phyloP scores from a whole-genome alignment of 2,113 vertebrate genomes.

The Oreochromis niloticus region DNA sequence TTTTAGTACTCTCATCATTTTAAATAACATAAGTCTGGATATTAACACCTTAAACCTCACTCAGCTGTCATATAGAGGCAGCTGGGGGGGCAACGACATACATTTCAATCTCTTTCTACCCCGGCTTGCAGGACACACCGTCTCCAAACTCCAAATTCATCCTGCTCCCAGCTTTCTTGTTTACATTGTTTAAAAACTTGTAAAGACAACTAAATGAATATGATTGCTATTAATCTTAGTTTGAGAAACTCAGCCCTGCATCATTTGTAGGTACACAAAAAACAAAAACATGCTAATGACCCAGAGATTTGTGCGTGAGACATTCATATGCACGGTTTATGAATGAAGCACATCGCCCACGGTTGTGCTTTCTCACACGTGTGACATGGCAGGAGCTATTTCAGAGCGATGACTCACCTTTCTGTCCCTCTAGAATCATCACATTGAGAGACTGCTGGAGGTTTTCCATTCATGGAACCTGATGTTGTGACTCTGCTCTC shows the following conservation, averaged over 20 bases:
- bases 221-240: background rate
- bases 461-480: background rate
- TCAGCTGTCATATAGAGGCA: no score
- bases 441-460: background rate
- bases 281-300: background rate
- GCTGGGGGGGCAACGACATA: accelerated
- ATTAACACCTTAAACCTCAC: no score
- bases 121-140: accelerated
- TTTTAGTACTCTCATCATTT: no score
- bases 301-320: background rate
- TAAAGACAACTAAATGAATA: background rate
- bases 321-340: background rate
- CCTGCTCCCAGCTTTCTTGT: background rate
- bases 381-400: background rate
- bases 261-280: background rate
- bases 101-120: background rate
- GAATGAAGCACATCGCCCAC: background rate
- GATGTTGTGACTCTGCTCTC: background rate
- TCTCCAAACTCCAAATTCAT: background rate
- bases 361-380: background rate
- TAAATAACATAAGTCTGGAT: no score
- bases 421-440: background rate
- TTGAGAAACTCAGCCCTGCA: background rate
- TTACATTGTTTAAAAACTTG: background rate
- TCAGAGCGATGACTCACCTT: background rate